phyloP scores from a whole-genome alignment of 2,797 vertebrate species.

The Falco biarmicus region DNA sequence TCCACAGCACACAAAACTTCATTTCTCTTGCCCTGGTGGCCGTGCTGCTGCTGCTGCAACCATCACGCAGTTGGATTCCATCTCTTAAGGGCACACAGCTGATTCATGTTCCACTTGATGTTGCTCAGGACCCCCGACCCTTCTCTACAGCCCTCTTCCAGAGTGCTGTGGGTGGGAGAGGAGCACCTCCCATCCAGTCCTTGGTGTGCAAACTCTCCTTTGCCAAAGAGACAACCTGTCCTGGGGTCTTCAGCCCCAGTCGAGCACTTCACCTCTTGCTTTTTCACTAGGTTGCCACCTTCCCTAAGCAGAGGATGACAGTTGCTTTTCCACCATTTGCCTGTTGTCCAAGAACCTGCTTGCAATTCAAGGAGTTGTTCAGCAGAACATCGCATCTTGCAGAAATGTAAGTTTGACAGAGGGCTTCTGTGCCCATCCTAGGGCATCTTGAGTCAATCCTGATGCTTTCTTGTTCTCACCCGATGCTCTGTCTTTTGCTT shows the following conservation, averaged over 20 bases:
- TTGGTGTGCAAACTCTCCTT: background rate
- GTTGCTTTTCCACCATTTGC: background rate
- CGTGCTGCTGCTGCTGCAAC: background rate
- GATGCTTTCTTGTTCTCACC: background rate
- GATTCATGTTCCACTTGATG: background rate
- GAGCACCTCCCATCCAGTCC: background rate
- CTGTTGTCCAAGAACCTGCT: background rate
- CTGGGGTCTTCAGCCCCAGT: background rate
- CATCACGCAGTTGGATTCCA: background rate
- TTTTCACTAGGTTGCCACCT: background rate
- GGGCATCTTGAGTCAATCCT: background rate
- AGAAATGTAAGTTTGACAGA: background rate
- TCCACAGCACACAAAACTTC: background rate
- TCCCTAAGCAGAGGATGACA: background rate
- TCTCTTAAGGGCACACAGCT: background rate
- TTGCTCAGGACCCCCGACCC: background rate
- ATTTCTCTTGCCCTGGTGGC: background rate
- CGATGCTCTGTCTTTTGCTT: background rate
- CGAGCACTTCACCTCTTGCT: background rate
- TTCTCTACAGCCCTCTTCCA: background rate
- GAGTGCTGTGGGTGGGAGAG: background rate
- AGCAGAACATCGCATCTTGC: background rate
- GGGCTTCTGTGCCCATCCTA: background rate
- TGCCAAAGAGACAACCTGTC: background rate
- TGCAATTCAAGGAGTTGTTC: background rate